These are phyloP conservation scores for Drosophila meridiana DNA, from an alignment of 2,888 invertebrate genomes.

Conservation along the genomic window DNA sequence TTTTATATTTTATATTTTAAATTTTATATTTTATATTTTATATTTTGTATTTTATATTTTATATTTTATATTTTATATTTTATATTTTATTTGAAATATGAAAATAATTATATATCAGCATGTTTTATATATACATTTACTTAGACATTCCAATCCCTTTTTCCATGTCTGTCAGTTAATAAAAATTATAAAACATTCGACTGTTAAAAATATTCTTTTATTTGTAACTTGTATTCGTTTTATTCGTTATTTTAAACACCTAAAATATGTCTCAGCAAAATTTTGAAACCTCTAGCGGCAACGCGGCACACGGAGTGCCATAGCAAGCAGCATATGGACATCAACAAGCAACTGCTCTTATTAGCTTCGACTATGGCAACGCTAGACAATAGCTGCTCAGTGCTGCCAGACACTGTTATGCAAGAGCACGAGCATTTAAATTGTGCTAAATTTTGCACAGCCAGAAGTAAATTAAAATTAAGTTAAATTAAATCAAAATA, in stretches of 20 bases:
- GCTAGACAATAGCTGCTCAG: background rate
- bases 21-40: too few relatives aligned
- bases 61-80: too few relatives aligned
- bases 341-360: background rate
- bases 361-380: slow-evolving; percentile 23
- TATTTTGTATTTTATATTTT: too few relatives aligned
- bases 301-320: background rate
- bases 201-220: background rate
- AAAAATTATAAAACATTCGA: background rate
- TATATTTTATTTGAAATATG: too few relatives aligned
- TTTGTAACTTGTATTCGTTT: too few relatives aligned
- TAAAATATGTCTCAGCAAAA: background rate
- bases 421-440: slow-evolving; percentile 8
- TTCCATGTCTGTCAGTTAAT: too few relatives aligned
- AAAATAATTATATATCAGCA: too few relatives aligned
- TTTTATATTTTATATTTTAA: too few relatives aligned
- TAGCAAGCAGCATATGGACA: slow-evolving; percentile 5
- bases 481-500: background rate
- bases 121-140: too few relatives aligned
- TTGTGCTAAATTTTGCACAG: background rate
- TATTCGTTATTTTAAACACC: background rate
- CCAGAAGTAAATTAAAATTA: background rate
- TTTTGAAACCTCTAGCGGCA: background rate
- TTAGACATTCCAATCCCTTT: too few relatives aligned
- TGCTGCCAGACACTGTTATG: background rate